These are phyloP conservation scores for Sceliomorpha sp. DNA, from an alignment of 2,888 invertebrate genomes.

Conservation along the genomic window DNA sequence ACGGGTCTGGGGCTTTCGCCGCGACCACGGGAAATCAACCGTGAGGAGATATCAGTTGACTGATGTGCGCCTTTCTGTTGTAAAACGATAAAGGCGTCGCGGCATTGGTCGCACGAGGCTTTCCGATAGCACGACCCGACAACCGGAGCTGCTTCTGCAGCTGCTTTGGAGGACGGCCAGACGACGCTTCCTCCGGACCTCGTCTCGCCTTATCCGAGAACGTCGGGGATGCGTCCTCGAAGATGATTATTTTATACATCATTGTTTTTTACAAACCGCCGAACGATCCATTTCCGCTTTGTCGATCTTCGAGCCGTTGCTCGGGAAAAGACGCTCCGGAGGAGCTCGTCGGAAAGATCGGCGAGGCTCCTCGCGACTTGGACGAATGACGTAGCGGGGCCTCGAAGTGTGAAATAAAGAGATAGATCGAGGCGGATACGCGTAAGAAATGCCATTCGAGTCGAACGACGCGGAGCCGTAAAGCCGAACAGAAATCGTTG, in stretches of 20 bases:
- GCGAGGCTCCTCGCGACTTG: too few relatives aligned
- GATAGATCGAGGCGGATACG: not conserved
- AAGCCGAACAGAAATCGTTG: constrained; percentile 43
- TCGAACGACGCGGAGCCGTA: constrained; percentile 25
- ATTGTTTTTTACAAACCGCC: constrained; percentile 17
- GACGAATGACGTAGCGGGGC: too few relatives aligned
- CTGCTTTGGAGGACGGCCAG: constrained; percentile 50
- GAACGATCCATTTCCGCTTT: too few relatives aligned
- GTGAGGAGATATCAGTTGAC: constrained; percentile 81
- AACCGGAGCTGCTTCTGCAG: constrained; percentile 19
- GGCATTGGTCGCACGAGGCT: constrained; percentile 78
- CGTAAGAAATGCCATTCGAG: constrained; percentile 6
- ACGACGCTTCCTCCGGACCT: constrained; percentile 41
- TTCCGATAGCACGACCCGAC: constrained; percentile 71
- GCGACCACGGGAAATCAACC: constrained; percentile 81
- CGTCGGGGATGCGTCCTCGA: constrained; percentile 27
- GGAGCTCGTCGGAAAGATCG: too few relatives aligned
- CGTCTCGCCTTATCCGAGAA: constrained; percentile 50
- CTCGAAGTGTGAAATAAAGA: not conserved
- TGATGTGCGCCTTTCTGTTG: constrained; percentile 81
- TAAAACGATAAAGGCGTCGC: constrained; percentile 80
- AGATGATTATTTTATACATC: constrained; percentile 42
- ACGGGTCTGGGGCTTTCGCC: constrained; percentile 62
- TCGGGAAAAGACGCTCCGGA: too few relatives aligned
- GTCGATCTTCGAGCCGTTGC: too few relatives aligned